Conservation (phyloP, 2,888 invertebrate species). For the Lepidonotus clava region DNA sequence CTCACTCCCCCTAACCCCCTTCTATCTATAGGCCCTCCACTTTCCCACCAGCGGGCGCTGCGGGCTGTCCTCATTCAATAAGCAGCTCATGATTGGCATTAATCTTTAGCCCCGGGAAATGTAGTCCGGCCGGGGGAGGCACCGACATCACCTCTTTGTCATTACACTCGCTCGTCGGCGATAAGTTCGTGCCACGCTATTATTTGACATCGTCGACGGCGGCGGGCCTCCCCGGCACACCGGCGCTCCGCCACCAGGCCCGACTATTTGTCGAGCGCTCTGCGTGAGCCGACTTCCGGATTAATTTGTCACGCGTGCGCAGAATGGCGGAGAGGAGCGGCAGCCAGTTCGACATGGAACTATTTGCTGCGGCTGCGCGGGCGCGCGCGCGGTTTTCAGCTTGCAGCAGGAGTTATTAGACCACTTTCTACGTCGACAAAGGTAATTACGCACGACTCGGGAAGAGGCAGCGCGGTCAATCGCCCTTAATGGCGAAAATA, state of each 20-base stretch:
- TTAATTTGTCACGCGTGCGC: constrained; percentile 52
- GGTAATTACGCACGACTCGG: constrained; percentile 43
- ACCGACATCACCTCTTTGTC: constrained; percentile 44
- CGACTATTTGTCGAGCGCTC: constrained; percentile 31
- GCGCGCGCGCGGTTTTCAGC: constrained; percentile 31
- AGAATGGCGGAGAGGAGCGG: constrained; percentile 22
- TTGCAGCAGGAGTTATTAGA: constrained; percentile 52
- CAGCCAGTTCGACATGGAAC: constrained; percentile 50
- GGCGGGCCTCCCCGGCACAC: neutral
- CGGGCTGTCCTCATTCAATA: constrained; percentile 39
- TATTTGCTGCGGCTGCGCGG: neutral
- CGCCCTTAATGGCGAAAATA: constrained; percentile 52
- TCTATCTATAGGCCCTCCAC: neutral
- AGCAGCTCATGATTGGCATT: constrained; percentile 45
- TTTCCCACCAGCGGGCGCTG: neutral
- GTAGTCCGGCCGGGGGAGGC: neutral
- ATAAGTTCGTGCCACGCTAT: constrained; percentile 42
- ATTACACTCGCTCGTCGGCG: constrained; percentile 27
- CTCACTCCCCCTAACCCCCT: neutral
- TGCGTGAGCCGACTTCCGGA: constrained; percentile 45
- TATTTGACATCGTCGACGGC: constrained; percentile 29
- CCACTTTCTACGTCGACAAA: constrained; percentile 47
- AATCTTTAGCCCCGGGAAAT: constrained; percentile 50
- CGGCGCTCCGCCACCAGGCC: neutral
- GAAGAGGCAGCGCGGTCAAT: constrained; percentile 29